phyloP scores from a whole-genome alignment of 2,113 vertebrate genomes.

The Dromaius novaehollandiae region DNA sequence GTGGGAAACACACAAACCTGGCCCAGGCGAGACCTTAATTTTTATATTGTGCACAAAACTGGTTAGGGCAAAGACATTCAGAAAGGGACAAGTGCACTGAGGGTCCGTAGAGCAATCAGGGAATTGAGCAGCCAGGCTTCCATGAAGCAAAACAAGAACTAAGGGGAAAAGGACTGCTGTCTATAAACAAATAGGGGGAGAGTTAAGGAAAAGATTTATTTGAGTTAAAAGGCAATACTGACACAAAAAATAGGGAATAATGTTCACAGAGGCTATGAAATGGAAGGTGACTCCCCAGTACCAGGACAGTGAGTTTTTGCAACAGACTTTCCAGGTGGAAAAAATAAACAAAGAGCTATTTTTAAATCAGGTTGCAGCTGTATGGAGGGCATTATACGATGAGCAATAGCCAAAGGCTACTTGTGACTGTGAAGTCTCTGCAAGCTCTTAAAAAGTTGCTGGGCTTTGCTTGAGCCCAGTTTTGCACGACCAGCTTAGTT shows the following conservation, averaged over 20 bases:
- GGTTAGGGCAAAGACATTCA: not conserved
- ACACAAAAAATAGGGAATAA: not conserved
- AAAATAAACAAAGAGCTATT: not conserved
- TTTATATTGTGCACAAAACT: not conserved
- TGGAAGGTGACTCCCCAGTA: not conserved
- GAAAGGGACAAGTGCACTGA: not conserved
- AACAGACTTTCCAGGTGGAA: not conserved
- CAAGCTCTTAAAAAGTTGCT: not conserved
- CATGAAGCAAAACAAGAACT: not conserved
- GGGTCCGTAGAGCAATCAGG: not conserved
- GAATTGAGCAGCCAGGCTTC: not conserved
- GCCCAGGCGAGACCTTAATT: not conserved
- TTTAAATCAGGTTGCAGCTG: not conserved
- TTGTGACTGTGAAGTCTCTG: not conserved
- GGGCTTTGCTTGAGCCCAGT: not conserved
- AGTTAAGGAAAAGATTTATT: not conserved
- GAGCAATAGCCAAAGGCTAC: not conserved
- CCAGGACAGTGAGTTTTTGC: not conserved
- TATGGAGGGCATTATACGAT: not conserved
- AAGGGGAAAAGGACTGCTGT: rapidly evolving
- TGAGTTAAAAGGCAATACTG: not conserved
- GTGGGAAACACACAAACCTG: not conserved
- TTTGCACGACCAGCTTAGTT: not conserved
- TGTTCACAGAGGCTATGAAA: not conserved
- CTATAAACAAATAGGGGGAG: not conserved